phyloP scores from a whole-genome alignment of 1,140 invertebrate genomes.

The Leptinotarsa texana region DNA sequence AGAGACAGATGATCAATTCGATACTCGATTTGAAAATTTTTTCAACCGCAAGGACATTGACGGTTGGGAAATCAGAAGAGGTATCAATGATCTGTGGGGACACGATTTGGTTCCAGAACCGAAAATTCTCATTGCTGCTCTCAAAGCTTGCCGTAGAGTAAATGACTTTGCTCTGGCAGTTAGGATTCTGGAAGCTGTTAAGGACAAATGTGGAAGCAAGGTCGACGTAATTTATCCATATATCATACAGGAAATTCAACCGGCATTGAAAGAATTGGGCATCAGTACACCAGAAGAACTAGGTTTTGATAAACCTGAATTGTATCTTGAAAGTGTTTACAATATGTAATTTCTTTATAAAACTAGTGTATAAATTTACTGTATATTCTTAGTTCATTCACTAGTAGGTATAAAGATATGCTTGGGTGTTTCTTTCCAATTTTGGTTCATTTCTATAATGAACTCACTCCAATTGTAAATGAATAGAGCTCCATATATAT shows the following conservation, averaged over 20 bases:
- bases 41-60: constrained; percentile 92
- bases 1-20: constrained; percentile 55
- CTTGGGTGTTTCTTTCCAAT: too few species aligned
- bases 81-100: constrained; percentile 79
- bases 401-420: too few species aligned
- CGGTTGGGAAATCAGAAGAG: constrained; percentile 93
- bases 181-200: constrained; percentile 89
- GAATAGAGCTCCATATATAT: too few species aligned
- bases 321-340: constrained; percentile 77
- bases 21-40: constrained; percentile 74
- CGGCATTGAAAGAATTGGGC: constrained; percentile 91
- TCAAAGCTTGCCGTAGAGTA: constrained; percentile 88
- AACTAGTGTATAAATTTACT: too few species aligned
- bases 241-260: constrained; percentile 89
- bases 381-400: too few species aligned
- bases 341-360: constrained; percentile 58
- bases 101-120: constrained; percentile 96
- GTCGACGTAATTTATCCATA: constrained; percentile 87
- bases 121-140: constrained; percentile 85
- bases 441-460: too few species aligned
- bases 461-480: too few species aligned
- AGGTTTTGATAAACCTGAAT: constrained; percentile 96
- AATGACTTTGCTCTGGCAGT: constrained; percentile 93
- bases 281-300: constrained; percentile 93
- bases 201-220: constrained; percentile 85